Evolutionary conservation across 2,113 vertebrate genomes (phyloP).

Genomic region (Cichladusa arquata): DNA sequence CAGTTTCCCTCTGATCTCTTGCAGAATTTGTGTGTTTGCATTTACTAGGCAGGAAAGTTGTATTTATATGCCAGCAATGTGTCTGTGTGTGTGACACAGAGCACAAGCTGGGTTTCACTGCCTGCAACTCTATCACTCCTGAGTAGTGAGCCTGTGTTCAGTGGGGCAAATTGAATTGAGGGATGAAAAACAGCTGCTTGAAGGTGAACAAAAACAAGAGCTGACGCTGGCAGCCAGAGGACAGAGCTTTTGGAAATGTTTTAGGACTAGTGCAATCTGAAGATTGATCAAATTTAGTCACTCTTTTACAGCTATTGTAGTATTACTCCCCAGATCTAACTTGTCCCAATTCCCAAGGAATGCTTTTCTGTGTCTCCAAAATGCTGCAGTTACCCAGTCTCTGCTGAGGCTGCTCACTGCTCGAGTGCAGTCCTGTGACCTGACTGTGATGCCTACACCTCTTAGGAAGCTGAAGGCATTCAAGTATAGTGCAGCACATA

Average conservation of each 20-base stretch:
- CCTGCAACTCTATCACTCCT: not conserved
- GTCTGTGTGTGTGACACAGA: not conserved
- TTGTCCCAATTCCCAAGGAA: not conserved
- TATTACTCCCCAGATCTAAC: not conserved
- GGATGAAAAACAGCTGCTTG: conserved; percentile 22
- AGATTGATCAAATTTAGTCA: not conserved
- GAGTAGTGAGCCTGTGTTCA: not conserved
- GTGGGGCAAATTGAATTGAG: not conserved
- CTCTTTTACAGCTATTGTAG: not conserved
- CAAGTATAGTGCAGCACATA: fast-evolving
- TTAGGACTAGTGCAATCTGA: not conserved
- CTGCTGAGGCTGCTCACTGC: not conserved
- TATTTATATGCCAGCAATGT: not conserved
- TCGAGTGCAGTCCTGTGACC: not conserved
- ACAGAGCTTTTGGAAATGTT: not conserved
- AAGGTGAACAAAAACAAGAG: not conserved
- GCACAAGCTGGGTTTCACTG: not conserved
- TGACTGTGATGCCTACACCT: not conserved
- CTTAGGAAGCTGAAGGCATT: not conserved
- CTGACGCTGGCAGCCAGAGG: not conserved
- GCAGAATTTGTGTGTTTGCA: not conserved
- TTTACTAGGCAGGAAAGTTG: not conserved
- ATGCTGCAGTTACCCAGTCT: not conserved
- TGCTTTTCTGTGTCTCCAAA: not conserved
- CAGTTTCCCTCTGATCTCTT: not conserved